phyloP scores from a whole-genome alignment of 2,888 invertebrate species.

The Steinernema carpocapsae region DNA sequence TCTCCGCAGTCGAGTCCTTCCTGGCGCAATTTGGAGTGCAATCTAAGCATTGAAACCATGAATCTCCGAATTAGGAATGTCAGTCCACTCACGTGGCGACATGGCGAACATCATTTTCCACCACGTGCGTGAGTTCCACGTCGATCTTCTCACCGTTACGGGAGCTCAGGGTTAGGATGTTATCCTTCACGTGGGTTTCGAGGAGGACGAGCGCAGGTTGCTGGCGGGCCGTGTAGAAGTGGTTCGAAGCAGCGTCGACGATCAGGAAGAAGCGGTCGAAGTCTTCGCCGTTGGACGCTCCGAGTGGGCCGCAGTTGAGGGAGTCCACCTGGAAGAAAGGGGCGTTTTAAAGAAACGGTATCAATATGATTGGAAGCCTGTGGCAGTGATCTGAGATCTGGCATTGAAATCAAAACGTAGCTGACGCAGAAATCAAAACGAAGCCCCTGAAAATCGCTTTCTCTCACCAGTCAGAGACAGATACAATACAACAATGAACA shows the following conservation, averaged over 20 bases:
- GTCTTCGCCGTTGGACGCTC: constrained; percentile 32
- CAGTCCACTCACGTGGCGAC: constrained; percentile 40
- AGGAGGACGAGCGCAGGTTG: constrained; percentile 31
- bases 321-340: not conserved
- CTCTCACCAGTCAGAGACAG: not conserved
- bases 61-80: not conserved
- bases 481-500: not conserved
- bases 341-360: not conserved
- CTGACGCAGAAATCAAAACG: not conserved
- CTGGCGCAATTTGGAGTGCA: constrained; percentile 51
- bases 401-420: too few species aligned
- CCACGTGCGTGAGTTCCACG: constrained; percentile 40
- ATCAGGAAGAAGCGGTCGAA: constrained; percentile 36
- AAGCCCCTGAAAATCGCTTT: not conserved
- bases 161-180: constrained; percentile 18
- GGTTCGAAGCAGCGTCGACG: constrained; percentile 34
- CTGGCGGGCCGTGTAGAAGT: constrained; percentile 34
- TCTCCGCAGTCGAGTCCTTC: constrained; percentile 66
- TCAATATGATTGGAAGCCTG: not conserved
- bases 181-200: constrained; percentile 28
- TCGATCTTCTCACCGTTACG: constrained; percentile 35
- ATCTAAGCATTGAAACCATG: constrained; percentile 39
- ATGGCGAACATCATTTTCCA: constrained; percentile 36
- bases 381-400: not conserved
- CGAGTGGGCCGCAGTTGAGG: not conserved